Conservation (phyloP, 2,888 invertebrate species). For the Atrina japonica region DNA sequence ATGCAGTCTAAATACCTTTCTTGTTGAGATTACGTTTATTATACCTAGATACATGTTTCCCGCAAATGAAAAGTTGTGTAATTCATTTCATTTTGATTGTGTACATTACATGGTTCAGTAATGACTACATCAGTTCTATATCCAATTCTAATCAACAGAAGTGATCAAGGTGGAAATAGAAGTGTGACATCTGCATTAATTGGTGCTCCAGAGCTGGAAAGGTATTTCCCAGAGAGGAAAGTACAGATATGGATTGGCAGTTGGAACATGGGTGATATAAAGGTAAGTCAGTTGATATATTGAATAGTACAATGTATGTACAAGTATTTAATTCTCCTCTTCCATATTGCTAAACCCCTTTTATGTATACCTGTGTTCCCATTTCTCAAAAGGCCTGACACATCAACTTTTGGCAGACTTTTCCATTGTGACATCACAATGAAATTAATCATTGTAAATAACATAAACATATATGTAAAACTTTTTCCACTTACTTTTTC, state of each 20-base stretch:
- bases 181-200: constrained; percentile 83
- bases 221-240: constrained; percentile 92
- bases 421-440: too few species aligned
- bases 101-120: background rate
- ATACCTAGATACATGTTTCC: too few species aligned
- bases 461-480: too few species aligned
- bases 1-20: too few species aligned
- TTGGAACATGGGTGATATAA: constrained; percentile 97
- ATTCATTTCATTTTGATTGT: too few species aligned
- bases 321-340: background rate
- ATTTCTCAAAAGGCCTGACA: too few species aligned
- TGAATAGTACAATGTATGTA: background rate
- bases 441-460: too few species aligned
- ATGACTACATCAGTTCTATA: constrained; percentile 4
- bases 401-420: too few species aligned
- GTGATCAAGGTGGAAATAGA: constrained; percentile 28
- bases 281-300: constrained; percentile 84
- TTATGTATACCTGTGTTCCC: too few species aligned
- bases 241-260: constrained; percentile 94
- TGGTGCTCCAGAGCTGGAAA: constrained; percentile 91
- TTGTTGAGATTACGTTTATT: too few species aligned
- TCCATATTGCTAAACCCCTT: background rate
- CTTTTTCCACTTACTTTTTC: too few species aligned
- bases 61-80: too few species aligned
- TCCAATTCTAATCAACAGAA: constrained; percentile 23